A percentile compares a stretch with the other conserved stretches of the same genome.
phyloP scores from a whole-genome alignment of 2,113 vertebrate species.

The Malurus elegans region DNA sequence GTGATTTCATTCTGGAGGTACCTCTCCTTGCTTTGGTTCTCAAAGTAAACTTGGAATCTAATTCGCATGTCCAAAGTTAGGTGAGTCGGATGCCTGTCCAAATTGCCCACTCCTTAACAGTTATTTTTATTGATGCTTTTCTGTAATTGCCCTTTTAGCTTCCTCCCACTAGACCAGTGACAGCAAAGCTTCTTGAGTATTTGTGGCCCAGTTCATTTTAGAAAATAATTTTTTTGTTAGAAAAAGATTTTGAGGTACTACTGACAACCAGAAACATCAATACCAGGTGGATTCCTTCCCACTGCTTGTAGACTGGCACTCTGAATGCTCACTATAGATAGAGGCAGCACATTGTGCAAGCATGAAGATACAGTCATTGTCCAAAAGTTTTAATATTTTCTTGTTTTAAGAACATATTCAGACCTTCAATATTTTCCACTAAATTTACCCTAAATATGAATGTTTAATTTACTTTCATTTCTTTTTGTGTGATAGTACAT shows the following conservation, averaged over 20 bases:
- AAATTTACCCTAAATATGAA: background rate
- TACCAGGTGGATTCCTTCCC: background rate
- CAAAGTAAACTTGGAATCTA: background rate
- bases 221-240: background rate
- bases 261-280: background rate
- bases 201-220: background rate
- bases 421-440: background rate
- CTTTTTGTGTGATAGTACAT: conserved; percentile 25
- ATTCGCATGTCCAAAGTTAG: background rate
- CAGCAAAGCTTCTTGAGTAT: background rate
- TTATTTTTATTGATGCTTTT: background rate
- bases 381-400: background rate
- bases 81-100: background rate
- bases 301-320: background rate
- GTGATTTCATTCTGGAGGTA: background rate
- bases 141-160: background rate
- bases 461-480: background rate
- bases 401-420: background rate
- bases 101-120: background rate
- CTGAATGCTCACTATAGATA: background rate
- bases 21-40: background rate
- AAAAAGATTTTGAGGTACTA: background rate
- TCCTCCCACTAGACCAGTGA: background rate
- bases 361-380: background rate
- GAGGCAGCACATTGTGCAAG: background rate